Base-by-base conservation (phyloP, 2,113 vertebrate genomes). In the Oceanodroma tethys region DNA sequence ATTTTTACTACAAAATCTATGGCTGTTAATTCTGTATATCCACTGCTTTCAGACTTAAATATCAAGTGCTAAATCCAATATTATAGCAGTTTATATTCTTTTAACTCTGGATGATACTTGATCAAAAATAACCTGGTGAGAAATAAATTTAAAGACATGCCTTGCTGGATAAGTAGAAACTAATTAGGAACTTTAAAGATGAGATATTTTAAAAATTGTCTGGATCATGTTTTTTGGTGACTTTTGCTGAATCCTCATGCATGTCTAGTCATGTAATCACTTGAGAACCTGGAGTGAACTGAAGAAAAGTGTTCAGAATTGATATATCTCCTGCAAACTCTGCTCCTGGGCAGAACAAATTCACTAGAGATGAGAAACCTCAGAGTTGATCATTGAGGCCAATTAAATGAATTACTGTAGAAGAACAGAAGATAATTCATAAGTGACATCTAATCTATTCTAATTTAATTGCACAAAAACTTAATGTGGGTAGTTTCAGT, bases 381-480 rank as follows among this genome's bases (percentile, higher is more conserved):
- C 80, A 40, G 86, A 97, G 86, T 13, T 96, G 93, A 95, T 98
- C 94, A 93, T 62, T 76, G 86, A 97, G 58, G 47, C 88, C 95
- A 98, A 95, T 97, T 96, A 97, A 97, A 97, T 87, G 53, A 98
- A 96, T 95, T 97, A 92, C 88, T 88, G 85, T 72, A 86, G 89
- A 95, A 93, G 88, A 96, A 82, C 42, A 95, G 86, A 97, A 94
- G 67, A 96, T 97, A 95, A 96, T 96, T 97, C 76, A 90, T 94
- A 81, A 97, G 81, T 90, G 90, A 96, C 63, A 96, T 89, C 75
- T 94, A 95, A 95, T 97, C 79, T 95, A 92, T 96, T 96, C 62
- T 96, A 95, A 96, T 95, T 94, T 94, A 97, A 97, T 96, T 94
- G 86, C 40, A 96, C 62, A 83, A 95, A 93, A 98, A 43, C 34